Conservation (phyloP, 2,888 invertebrate genomes). For the Oscheius sp. region DNA sequence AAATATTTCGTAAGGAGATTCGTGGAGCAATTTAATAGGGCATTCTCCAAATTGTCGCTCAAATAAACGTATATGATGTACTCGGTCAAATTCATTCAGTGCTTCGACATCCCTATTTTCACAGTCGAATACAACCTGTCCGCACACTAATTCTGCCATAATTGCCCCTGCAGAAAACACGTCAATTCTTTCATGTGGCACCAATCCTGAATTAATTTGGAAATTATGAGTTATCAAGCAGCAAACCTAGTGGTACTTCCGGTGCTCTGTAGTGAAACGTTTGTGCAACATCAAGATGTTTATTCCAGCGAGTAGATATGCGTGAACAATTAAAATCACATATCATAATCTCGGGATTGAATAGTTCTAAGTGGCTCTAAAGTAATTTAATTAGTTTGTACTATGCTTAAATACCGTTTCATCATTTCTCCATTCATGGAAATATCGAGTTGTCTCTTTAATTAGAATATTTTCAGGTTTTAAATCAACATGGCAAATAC, state of each 20-base stretch:
- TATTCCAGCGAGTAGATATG: neutral
- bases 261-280: constrained; percentile 17
- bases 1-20: neutral
- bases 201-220: neutral
- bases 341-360: neutral
- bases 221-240: neutral
- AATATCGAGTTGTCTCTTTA: neutral
- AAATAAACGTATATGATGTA: neutral
- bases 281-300: neutral
- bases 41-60: neutral
- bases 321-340: constrained; percentile 11
- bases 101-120: neutral
- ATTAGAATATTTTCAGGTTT: constrained; percentile 11
- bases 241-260: neutral
- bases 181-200: neutral
- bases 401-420: neutral
- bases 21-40: neutral
- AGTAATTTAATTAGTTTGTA: no score
- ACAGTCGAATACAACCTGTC: neutral
- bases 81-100: neutral
- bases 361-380: neutral
- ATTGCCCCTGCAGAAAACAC: neutral
- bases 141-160: neutral
- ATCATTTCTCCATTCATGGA: neutral
- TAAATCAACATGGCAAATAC: neutral